Evolutionary conservation across 2,888 invertebrate genomes (phyloP), one percentile per base, ranked within the genome.

Genomic region (Aleiodes alternator): DNA sequence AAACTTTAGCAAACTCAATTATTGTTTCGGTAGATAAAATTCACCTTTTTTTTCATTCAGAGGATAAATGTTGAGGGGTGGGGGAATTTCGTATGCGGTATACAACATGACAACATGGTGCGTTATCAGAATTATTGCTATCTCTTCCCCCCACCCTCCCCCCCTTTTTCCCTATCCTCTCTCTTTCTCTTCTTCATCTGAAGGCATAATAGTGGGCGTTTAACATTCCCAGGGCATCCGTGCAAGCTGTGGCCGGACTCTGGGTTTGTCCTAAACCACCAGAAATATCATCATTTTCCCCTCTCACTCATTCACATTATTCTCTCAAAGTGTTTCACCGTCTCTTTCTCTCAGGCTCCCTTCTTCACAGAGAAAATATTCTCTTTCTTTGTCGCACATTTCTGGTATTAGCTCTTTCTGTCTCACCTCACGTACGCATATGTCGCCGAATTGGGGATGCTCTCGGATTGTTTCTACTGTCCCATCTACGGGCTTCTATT

Each of bases 51-150:
- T 43, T 9, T 3, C 1, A 9, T 3, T 8, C 43, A 43, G 23
- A 38, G 38, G 38, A 38, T 38, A 38, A 38, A 38, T 38, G 38
- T 38, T 38, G 38, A 3, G 11, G 7, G 11, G 11, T 3, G 43
- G 80, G 80, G 82, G 78, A 81, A 85, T 87, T 88, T 87, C 83
- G 88, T 88, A 88, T 88, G 87, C 88, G 83, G 84, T 53, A 43
- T 81, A 84, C 87, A 84, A 87, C 88, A 87, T 86, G 87, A 88
- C 88, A 88, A 88, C 88, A 88, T 88, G 88, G 87, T 88, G 88
- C 84, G 88, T 88, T 88, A 88, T 88, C 88, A 87, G 85, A 88
- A 88, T 88, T 88, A 87, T 88, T 87, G 86, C 87, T 23, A 7
- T 4, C 57, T 57, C 38, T 16, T 38, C 23, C 23, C 23, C 23